phyloP scores from a whole-genome alignment of 2,888 invertebrate species.

The Strigamia transsilvanica region DNA sequence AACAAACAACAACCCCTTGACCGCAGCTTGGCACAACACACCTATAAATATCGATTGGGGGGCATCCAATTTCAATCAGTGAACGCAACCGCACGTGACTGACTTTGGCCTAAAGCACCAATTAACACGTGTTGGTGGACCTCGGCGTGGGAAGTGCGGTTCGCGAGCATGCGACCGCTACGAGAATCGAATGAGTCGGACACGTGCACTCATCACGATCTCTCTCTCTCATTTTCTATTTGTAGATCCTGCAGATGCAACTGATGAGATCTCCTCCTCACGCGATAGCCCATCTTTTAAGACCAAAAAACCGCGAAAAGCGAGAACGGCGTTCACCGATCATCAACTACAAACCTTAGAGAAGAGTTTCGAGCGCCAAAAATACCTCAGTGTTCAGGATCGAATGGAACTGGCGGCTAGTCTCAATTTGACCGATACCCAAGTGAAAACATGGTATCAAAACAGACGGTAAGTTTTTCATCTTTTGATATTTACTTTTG shows the following conservation, averaged over 20 bases:
- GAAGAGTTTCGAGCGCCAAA: conserved; percentile 96
- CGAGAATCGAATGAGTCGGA: conserved; percentile 26
- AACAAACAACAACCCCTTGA: conserved; percentile 22
- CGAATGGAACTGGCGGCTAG: conserved; percentile 69
- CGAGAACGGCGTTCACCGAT: conserved; percentile 98
- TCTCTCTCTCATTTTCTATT: neutral
- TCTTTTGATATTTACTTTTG: too few species aligned
- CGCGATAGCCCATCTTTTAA: conserved; percentile 58
- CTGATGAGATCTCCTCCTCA: conserved; percentile 55
- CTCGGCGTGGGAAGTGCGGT: conserved; percentile 38
- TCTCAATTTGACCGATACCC: conserved; percentile 95
- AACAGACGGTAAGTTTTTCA: conserved; percentile 82
- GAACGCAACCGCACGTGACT: conserved; percentile 38
- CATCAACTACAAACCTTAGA: conserved; percentile 95
- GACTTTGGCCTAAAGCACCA: conserved; percentile 49
- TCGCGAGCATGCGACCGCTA: conserved; percentile 30
- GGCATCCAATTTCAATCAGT: conserved; percentile 45
- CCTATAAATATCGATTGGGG: conserved; percentile 31
- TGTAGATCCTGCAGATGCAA: conserved; percentile 45
- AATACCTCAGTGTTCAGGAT: conserved; percentile 96
- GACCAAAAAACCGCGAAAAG: conserved; percentile 93
- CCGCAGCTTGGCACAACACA: conserved; percentile 27
- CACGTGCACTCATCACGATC: conserved; percentile 35
- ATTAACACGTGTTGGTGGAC: conserved; percentile 45
- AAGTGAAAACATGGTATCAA: conserved; percentile 99